Base-by-base conservation (phyloP, 2,113 vertebrate genomes). In the Nycticryphes semicollaris region DNA sequence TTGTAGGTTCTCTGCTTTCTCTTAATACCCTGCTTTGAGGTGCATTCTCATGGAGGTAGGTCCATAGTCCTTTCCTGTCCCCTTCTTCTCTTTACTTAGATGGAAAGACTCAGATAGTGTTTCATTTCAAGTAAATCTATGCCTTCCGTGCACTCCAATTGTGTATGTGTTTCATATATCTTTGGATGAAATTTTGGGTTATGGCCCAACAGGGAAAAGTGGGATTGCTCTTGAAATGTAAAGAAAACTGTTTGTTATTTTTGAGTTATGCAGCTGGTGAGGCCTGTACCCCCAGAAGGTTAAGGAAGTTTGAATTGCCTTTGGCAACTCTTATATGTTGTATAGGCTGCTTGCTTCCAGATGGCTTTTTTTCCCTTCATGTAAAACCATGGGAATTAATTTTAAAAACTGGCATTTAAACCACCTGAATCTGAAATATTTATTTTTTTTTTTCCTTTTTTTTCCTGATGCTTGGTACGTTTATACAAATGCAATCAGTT, bases 11-110 rank as follows among this genome's bases (percentile, higher is more conserved):
- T 96, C 89, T 95, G 89, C 95, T 96, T 95, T 82, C 77, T 80
- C 93, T 94, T 96, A 96, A 87, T 94, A 91, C 56, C 87, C 93
- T 94, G 95, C 95, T 97, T 96, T 96, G 94, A 96, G 96, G 93
- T 97, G 84, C 91, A 93, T 91, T 94, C 93, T 96, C 84, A 87
- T 94, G 96, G 94, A 97, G 96, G 95, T 97, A 97, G 94, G 95
- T 96, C 74, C 91, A 66, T 51, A 91, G 95, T 81, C 57, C 81
- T 89, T 96, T 96, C 77, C 94, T 94, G 53, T 91, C 35, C 91
- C 74, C 21, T 89, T 89, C 87, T 91, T 79, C 47, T 53, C 74
- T 87, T 91, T 37, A 48, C 73, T 76, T 87, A 45, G 66, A 53
- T 79, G 25, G 74, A 73, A 95, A 73, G 78, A 82, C 66, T 78